Percentiles rank a stretch among this genome's conserved stretches.
These are phyloP conservation scores for Thymelicus lineola DNA, from an alignment of 2,888 invertebrate species.

Conservation along the genomic window DNA sequence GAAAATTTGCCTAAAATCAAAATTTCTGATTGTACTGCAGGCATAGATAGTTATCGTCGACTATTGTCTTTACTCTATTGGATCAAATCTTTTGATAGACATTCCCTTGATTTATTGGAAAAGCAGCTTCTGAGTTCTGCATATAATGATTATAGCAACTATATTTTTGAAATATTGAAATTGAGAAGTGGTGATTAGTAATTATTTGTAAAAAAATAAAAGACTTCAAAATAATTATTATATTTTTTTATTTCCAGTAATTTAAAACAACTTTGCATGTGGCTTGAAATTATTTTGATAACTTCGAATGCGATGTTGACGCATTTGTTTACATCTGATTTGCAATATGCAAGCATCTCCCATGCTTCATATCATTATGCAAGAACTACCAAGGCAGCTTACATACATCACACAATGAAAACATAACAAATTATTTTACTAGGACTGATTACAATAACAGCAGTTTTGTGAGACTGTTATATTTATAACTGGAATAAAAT, in stretches of 20 bases:
- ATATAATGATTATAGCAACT: slow-evolving; percentile 69
- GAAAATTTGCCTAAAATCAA: slow-evolving; percentile 68
- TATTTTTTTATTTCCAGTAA: slow-evolving; percentile 44
- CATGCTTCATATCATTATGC: slow-evolving; percentile 24
- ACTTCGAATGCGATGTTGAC: slow-evolving; percentile 5
- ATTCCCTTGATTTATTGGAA: slow-evolving; percentile 72
- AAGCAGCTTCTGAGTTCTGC: slow-evolving; percentile 64
- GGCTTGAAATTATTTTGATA: background rate
- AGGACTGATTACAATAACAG: slow-evolving; percentile 15
- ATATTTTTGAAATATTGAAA: slow-evolving; percentile 71
- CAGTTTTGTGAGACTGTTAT: slow-evolving; percentile 19
- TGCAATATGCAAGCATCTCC: slow-evolving; percentile 35
- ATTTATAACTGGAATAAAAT: slow-evolving; percentile 26
- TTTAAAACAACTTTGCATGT: slow-evolving; percentile 39
- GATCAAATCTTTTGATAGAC: slow-evolving; percentile 73
- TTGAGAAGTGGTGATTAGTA: slow-evolving; percentile 60
- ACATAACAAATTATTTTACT: slow-evolving; percentile 15
- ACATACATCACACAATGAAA: slow-evolving; percentile 17
- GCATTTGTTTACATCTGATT: slow-evolving; percentile 21
- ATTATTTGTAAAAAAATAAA: slow-evolving; percentile 38
- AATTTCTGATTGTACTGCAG: slow-evolving; percentile 67
- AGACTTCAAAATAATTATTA: slow-evolving; percentile 30
- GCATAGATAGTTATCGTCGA: slow-evolving; percentile 75
- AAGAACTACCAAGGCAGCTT: slow-evolving; percentile 18
- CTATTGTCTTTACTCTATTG: slow-evolving; percentile 84